Percentiles rank a stretch among this genome's conserved stretches.
These are phyloP conservation scores for Apocheima hispidaria DNA, from an alignment of 2,888 invertebrate species.

Conservation along the genomic window DNA sequence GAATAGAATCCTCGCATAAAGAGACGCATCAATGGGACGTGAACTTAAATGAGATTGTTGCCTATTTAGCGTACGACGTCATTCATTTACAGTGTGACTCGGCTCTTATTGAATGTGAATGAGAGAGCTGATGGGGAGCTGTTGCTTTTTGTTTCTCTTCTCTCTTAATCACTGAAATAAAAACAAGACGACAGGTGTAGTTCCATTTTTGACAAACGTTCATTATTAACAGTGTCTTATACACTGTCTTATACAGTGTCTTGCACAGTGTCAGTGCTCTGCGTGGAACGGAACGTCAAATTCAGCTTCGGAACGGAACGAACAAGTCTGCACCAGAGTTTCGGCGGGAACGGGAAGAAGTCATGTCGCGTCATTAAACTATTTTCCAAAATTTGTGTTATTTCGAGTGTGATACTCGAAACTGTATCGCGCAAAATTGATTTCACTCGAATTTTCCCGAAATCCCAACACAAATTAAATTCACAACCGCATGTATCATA, in stretches of 20 bases:
- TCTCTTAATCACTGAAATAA: not conserved
- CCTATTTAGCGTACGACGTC: constrained; percentile 34
- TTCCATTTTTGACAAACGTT: not conserved
- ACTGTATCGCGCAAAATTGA: constrained; percentile 18
- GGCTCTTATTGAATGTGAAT: not conserved
- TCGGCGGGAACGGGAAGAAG: no score
- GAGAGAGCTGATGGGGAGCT: not conserved
- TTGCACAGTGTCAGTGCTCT: not conserved
- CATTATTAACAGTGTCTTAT: no score
- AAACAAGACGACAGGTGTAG: not conserved
- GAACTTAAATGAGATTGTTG: constrained; percentile 61
- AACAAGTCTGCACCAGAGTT: no score
- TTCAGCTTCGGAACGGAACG: constrained; percentile 10
- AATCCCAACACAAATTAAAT: constrained; percentile 64
- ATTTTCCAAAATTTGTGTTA: no score
- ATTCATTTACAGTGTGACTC: constrained; percentile 20
- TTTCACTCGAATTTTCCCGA: constrained; percentile 49
- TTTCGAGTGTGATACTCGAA: no score
- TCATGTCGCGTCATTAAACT: no score
- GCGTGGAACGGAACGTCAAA: constrained; percentile 15
- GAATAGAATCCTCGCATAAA: constrained; percentile 56
- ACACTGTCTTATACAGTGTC: no score
- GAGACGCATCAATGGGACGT: constrained; percentile 59
- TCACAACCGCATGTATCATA: constrained; percentile 66
- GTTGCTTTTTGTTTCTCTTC: not conserved